Conservation (phyloP, 2,113 vertebrate species). For the Dipodomys spectabilis region DNA sequence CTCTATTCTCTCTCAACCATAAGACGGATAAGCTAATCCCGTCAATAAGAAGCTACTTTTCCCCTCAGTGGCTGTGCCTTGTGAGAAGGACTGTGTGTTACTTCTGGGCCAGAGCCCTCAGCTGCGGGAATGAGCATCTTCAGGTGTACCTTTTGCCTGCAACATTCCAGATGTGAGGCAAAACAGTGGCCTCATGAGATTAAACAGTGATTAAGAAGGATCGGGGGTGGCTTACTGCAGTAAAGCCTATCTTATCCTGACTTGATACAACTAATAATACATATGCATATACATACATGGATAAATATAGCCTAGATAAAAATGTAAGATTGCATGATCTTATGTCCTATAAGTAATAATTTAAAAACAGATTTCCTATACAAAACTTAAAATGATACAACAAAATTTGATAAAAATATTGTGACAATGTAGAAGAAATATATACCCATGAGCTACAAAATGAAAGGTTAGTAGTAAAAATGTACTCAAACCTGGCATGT, state of each 20-base stretch:
- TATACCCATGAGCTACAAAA: not conserved
- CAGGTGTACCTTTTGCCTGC: not conserved
- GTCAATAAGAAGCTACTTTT: no score
- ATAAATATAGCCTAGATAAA: not conserved
- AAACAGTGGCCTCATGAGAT: not conserved
- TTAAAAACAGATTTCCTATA: not conserved
- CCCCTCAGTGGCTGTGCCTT: not conserved
- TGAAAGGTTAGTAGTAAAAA: not conserved
- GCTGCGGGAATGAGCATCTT: not conserved
- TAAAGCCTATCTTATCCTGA: not conserved
- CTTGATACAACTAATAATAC: not conserved
- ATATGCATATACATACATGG: no score
- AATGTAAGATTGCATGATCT: not conserved
- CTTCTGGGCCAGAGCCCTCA: not conserved
- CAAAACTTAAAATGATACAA: not conserved
- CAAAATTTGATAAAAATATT: not conserved
- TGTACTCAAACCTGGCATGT: not conserved
- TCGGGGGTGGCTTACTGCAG: not conserved
- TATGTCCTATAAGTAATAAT: not conserved
- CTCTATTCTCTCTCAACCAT: not conserved
- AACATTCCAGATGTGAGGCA: not conserved
- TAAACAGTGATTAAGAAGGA: not conserved
- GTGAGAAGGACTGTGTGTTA: not conserved
- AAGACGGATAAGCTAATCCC: not conserved
- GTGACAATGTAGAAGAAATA: not conserved